phyloP scores from a whole-genome alignment of 2,888 invertebrate species.

The Cinara cedri region DNA sequence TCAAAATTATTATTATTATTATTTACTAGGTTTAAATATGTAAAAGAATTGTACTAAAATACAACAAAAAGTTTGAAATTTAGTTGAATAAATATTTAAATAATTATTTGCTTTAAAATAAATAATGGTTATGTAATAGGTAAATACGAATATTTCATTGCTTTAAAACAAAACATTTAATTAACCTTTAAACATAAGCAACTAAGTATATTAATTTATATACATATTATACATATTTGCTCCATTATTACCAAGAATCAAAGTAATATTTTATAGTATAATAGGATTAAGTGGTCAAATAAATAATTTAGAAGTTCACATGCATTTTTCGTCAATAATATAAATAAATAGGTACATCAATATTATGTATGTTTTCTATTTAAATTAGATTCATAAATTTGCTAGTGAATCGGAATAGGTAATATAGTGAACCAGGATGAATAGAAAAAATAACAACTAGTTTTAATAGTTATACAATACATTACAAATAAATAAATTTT shows the following conservation, averaged over 20 bases:
- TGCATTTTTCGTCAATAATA: not conserved
- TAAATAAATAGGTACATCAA: slow-evolving; percentile 9
- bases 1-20: no score
- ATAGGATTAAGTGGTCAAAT: not conserved
- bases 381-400: not conserved
- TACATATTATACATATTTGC: no score
- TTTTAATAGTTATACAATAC: slow-evolving; percentile 36
- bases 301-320: not conserved
- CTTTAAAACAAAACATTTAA: no score
- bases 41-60: no score
- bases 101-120: no score
- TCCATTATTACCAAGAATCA: slow-evolving; percentile 9
- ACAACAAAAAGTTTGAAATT: no score
- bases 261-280: not conserved
- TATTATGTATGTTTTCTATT: not conserved
- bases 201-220: no score
- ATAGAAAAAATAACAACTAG: slow-evolving; percentile 35
- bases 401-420: slow-evolving; percentile 21
- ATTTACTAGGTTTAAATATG: no score
- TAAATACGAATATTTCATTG: no score
- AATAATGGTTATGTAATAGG: no score
- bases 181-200: no score
- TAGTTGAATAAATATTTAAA: no score
- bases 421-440: slow-evolving; percentile 17
- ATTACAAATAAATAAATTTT: slow-evolving; percentile 40